Evolutionary conservation across 2,113 vertebrate genomes (phyloP), one percentile per base, ranked within the genome.

Genomic region (Brienomyrus brachyistius): DNA sequence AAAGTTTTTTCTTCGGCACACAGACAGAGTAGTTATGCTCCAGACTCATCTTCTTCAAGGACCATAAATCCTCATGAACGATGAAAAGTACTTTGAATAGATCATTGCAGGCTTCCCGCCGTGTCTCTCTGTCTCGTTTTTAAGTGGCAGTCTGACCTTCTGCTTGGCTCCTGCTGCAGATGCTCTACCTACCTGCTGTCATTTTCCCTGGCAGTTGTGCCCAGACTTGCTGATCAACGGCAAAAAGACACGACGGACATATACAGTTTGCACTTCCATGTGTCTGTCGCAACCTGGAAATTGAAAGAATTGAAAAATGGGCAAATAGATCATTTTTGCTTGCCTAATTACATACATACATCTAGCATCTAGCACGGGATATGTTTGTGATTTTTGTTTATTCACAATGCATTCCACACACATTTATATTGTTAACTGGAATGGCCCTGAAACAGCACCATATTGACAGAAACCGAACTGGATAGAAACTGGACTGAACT

Each of bases 41-140:
- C 95, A 95, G 50, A 94, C 96, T 95, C 96, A 96, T 96, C 96
- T 95, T 93, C 92, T 95, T 95, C 96, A 97, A 96, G 96, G 96
- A 94, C 95, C 96, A 96, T 96, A 96, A 96, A 97, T 94, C 95
- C 88, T 35, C 88, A 91, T 95, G 94, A 95, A 96, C 95, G 96
- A 94, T 95, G 94, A 97, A 96, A 95, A 94, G 96, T 93, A 95
- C 92, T 91, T 93, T 94, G 95, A 96, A 94, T 93, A 94, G 96
- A 94, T 95, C 96, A 97, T 96, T 96, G 96, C 96, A 96, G 96
- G 94, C 93, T 92, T 96, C 94, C 93, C 48, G 90, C 35, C 86
- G 95, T 95, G 94, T 93, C 91, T 94, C 74, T 17, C 13, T 1
- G 15, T 80, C 31, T 80, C 74, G 2, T 92, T 93, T 93, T 92